A percentile compares a stretch with the other conserved stretches of the same genome.
Evolutionary conservation across 1,140 invertebrate species (phyloP).

Genomic region (Drosophila novamexicana): DNA sequence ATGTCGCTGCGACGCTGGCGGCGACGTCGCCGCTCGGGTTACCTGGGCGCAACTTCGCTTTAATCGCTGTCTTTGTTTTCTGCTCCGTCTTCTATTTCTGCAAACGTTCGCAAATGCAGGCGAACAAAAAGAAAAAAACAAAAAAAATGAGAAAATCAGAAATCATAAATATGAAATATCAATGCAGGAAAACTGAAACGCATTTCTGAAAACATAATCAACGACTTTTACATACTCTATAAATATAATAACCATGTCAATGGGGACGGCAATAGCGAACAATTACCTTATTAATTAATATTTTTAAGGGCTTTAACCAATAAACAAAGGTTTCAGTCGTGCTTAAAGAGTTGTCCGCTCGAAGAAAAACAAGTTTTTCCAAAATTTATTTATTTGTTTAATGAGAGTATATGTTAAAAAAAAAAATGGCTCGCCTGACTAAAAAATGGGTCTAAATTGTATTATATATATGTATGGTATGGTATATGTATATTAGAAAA

Average conservation of each 20-base stretch:
- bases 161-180: slow-evolving; percentile 16
- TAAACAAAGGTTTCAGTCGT: too few species aligned
- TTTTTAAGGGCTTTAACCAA: too few species aligned
- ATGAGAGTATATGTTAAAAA: too few species aligned
- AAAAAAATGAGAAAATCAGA: not conserved
- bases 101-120: slow-evolving; percentile 46
- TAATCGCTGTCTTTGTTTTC: slow-evolving; percentile 43
- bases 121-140: slow-evolving; percentile 9
- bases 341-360: too few species aligned
- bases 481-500: too few species aligned
- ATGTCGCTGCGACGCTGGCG: slow-evolving; percentile 38
- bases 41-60: slow-evolving; percentile 58
- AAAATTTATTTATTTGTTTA: too few species aligned
- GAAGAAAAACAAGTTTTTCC: too few species aligned
- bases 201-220: not conserved
- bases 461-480: too few species aligned
- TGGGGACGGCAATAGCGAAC: too few species aligned
- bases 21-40: slow-evolving; percentile 59
- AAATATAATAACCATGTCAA: not conserved
- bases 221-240: not conserved
- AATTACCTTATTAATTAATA: too few species aligned
- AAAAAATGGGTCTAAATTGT: too few species aligned
- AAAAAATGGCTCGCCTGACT: too few species aligned
- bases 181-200: slow-evolving; percentile 1
- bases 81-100: slow-evolving; percentile 60